phyloP scores from a whole-genome alignment of 1,140 invertebrate species.

The Conopomorpha cramerella region DNA sequence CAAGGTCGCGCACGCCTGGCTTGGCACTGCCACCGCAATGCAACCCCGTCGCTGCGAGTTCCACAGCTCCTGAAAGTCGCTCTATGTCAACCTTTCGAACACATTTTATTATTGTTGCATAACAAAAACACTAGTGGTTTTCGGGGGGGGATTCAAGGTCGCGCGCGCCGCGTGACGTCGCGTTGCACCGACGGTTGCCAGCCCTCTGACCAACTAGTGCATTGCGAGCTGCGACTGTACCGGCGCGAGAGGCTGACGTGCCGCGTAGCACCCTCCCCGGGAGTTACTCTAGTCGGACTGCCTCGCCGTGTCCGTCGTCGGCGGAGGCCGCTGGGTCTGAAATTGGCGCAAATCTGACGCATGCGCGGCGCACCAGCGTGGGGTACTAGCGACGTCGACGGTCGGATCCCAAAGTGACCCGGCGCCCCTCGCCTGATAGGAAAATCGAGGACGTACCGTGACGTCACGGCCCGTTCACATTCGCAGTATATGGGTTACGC shows the following conservation, averaged over 20 bases:
- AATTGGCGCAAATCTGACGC: constrained; percentile 56
- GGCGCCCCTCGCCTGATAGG: constrained; percentile 46
- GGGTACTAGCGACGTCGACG: no score
- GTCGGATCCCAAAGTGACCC: constrained; percentile 43
- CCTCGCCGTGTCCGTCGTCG: constrained; percentile 36
- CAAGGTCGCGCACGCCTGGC: constrained; percentile 41
- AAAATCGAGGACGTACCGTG: constrained; percentile 55
- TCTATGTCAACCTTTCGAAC: no score
- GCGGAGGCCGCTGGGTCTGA: constrained; percentile 44
- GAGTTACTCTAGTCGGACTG: no score
- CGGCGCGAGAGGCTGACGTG: constrained; percentile 19
- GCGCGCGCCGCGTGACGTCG: no score
- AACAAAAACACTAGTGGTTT: not conserved
- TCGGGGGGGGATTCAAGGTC: no score
- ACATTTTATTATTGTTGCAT: not conserved
- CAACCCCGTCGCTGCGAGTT: no score
- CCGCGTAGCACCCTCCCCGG: constrained; percentile 18
- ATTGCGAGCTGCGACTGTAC: constrained; percentile 18
- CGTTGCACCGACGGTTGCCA: not conserved
- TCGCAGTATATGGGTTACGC: constrained; percentile 41
- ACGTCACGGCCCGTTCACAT: constrained; percentile 46
- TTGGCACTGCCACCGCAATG: constrained; percentile 18
- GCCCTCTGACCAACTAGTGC: constrained; percentile 19
- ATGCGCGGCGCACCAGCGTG: constrained; percentile 37
- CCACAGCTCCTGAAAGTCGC: no score